These are phyloP conservation scores for Ametastegia equiseti DNA, from an alignment of 2,888 invertebrate species.

Conservation along the genomic window DNA sequence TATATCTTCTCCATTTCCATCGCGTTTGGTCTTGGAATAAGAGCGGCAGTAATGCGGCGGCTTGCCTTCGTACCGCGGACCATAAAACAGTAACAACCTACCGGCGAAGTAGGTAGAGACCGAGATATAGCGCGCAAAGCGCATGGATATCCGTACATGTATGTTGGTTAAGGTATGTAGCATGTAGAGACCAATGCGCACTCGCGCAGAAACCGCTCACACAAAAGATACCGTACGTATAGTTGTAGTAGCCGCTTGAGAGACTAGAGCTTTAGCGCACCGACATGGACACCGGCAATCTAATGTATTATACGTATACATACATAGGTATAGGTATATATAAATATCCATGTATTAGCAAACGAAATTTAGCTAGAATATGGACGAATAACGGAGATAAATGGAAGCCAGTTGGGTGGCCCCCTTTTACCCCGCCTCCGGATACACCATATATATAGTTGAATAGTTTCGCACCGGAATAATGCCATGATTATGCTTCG, in stretches of 20 bases:
- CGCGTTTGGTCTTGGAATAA: conserved; percentile 37
- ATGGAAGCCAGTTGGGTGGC: background rate
- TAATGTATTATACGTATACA: too few species aligned
- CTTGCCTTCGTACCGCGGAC: conserved; percentile 49
- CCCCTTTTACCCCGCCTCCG: background rate
- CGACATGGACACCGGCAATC: too few species aligned
- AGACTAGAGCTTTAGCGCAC: background rate
- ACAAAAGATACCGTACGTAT: background rate
- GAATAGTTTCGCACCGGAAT: conserved; percentile 56
- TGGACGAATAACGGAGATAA: background rate
- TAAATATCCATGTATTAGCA: background rate
- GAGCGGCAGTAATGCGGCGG: conserved; percentile 51
- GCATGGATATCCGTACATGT: too few species aligned
- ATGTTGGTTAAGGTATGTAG: too few species aligned
- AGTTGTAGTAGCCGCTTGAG: background rate
- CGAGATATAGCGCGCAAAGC: background rate
- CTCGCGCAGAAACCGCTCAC: background rate
- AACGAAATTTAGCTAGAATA: background rate
- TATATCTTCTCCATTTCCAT: conserved; percentile 34
- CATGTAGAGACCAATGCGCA: background rate
- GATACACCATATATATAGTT: background rate
- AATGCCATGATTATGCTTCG: conserved; percentile 56
- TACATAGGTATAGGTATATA: background rate
- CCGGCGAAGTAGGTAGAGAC: background rate
- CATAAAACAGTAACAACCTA: conserved; percentile 58